These are phyloP conservation scores for Nemurella pictetii DNA, from an alignment of 2,888 invertebrate species.

Conservation along the genomic window DNA sequence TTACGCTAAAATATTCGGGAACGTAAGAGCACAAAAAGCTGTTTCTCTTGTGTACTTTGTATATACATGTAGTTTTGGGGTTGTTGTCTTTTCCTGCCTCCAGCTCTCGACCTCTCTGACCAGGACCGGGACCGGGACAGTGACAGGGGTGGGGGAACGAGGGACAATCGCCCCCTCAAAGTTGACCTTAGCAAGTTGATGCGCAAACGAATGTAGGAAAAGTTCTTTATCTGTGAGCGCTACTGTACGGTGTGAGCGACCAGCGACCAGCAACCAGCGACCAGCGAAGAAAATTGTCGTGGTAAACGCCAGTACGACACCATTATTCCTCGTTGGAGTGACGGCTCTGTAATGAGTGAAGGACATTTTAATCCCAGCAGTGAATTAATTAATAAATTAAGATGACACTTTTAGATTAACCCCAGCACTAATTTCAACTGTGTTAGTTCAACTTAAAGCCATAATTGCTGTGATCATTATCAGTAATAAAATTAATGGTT, in stretches of 20 bases:
- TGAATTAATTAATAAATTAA: constrained; percentile 29
- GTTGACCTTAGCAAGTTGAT: neutral
- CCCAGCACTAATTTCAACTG: constrained; percentile 23
- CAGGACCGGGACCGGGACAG: neutral
- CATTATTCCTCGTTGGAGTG: constrained; percentile 15
- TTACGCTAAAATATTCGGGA: neutral
- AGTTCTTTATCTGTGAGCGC: neutral
- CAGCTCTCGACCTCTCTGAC: neutral
- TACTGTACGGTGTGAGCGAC: too few species aligned
- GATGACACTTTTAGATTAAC: constrained; percentile 29
- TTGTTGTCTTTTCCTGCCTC: neutral
- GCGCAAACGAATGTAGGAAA: neutral
- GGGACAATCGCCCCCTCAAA: too few species aligned
- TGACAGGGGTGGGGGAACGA: neutral
- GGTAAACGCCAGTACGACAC: neutral
- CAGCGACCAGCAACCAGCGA: neutral
- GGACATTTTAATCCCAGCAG: constrained; percentile 20
- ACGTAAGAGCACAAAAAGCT: neutral
- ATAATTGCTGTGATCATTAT: constrained; percentile 25
- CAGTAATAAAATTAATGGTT: constrained; percentile 25
- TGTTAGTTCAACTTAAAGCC: constrained; percentile 11
- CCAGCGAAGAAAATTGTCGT: neutral
- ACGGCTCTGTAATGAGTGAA: constrained; percentile 11
- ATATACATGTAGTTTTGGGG: neutral
- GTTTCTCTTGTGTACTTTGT: neutral